Conservation (phyloP, 2,113 vertebrate genomes). For the Grantiella picta region DNA sequence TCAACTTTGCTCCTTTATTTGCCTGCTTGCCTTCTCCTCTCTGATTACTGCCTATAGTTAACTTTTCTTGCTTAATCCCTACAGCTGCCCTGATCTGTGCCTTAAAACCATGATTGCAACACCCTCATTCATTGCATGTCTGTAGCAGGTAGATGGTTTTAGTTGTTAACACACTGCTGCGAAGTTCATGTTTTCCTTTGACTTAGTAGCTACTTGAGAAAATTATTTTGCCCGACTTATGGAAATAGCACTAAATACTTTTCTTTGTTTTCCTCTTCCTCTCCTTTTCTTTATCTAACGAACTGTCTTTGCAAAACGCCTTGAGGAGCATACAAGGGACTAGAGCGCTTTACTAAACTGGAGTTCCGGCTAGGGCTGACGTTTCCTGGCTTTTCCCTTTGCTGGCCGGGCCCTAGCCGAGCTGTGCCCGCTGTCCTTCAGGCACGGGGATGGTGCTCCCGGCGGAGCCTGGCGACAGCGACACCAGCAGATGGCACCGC, state of each 20-base stretch:
- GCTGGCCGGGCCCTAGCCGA: neutral
- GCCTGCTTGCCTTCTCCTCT: neutral
- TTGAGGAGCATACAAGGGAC: neutral
- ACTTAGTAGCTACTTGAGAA: neutral
- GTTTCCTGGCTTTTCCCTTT: neutral
- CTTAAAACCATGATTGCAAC: neutral
- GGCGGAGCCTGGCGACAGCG: neutral
- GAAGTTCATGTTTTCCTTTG: neutral
- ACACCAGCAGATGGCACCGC: constrained; percentile 70
- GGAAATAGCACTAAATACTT: neutral
- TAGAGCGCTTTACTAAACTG: neutral
- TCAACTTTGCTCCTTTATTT: neutral
- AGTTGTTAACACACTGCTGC: accelerated
- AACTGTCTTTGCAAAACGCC: neutral
- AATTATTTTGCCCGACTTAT: neutral
- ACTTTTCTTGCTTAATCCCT: neutral
- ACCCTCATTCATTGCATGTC: accelerated
- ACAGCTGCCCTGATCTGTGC: neutral
- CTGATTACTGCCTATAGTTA: neutral
- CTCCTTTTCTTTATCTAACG: neutral
- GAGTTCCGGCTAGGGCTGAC: neutral
- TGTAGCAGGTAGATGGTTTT: neutral
- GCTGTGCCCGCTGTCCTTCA: neutral
- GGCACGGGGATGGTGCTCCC: neutral
- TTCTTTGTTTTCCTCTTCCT: neutral